These are phyloP conservation scores for Cololabis saira DNA, from an alignment of 2,113 vertebrate species.

Conservation along the genomic window DNA sequence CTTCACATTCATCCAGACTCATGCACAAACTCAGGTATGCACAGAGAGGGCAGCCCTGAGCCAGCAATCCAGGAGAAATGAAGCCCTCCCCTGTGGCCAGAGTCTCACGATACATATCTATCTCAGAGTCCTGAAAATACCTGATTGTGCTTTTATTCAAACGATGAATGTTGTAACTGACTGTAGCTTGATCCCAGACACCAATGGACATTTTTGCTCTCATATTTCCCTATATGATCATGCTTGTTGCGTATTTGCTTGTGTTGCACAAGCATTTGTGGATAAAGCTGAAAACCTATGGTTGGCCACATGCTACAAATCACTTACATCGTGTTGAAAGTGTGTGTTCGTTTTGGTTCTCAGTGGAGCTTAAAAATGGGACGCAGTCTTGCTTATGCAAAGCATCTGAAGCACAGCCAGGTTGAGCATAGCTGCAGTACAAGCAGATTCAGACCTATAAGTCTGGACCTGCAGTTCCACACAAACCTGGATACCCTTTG, in stretches of 20 bases:
- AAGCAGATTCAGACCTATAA: constrained; percentile 25
- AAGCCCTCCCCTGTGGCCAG: constrained; percentile 55
- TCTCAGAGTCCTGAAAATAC: constrained; percentile 55
- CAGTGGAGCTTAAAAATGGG: background rate
- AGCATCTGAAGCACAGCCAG: background rate
- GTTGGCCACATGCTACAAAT: background rate
- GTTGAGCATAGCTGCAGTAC: background rate
- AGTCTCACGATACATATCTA: constrained; percentile 68
- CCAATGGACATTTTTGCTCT: background rate
- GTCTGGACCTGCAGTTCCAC: constrained; percentile 17
- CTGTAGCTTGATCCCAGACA: background rate
- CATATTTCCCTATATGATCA: background rate
- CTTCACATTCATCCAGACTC: constrained; percentile 30
- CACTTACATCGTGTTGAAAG: constrained; percentile 7
- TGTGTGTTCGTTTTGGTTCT: constrained; percentile 20
- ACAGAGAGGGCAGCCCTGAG: constrained; percentile 72
- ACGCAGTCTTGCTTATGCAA: background rate
- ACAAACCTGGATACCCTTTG: constrained; percentile 5
- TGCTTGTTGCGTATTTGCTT: background rate
- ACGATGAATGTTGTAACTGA: constrained; percentile 27
- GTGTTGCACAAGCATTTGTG: background rate
- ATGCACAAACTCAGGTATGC: constrained; percentile 66
- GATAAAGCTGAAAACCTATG: background rate
- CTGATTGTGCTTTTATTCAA: constrained; percentile 57
- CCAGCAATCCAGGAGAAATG: constrained; percentile 63